Conservation (phyloP, 2,113 vertebrate species). For the pig (Sus scrofa) region T2T-Sscrofa CM000824.6:198619501-198620000, state of each 20-base stretch:
- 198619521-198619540: neutral
- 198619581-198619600: neutral
- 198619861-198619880: conserved; percentile 77
- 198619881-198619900: conserved; percentile 81
- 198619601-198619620: conserved; percentile 14
- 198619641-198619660: conserved; percentile 52
- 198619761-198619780: conserved; percentile 79
- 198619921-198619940: conserved; percentile 70
- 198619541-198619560: neutral
- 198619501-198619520: neutral
- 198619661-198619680: neutral
- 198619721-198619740: neutral
- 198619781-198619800: conserved; percentile 64
- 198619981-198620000: conserved; percentile 85
- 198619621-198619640: neutral
- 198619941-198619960: conserved; percentile 73
- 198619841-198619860: conserved; percentile 70
- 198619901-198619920: conserved; percentile 69
- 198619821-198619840: conserved; percentile 78
- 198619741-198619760: neutral
- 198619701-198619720: neutral
- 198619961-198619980: conserved; percentile 82
- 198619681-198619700: conserved; percentile 36
- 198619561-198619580: neutral
- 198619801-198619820: conserved; percentile 83